Evolutionary conservation across 1,140 invertebrate species (phyloP).

Genomic region (Microplitis demolitor): DNA sequence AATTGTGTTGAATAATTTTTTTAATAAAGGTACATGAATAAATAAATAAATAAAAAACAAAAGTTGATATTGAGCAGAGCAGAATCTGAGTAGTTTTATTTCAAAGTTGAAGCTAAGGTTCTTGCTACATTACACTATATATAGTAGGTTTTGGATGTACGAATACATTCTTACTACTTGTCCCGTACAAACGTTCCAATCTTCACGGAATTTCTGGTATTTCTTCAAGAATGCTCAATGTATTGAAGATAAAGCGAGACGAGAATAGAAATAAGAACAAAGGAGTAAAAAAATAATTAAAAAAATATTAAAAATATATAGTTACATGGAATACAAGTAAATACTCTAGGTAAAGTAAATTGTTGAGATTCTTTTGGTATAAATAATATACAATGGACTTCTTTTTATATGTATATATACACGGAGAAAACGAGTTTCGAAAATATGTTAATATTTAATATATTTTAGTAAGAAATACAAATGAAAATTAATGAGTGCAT

Average conservation of each 20-base stretch:
- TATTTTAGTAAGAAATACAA: too few relatives aligned
- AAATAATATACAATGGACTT: too few relatives aligned
- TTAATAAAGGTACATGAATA: too few relatives aligned
- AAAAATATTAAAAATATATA: too few relatives aligned
- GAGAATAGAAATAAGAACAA: neutral
- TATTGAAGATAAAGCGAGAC: neutral
- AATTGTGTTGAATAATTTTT: too few relatives aligned
- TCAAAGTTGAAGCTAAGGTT: neutral
- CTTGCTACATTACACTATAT: neutral
- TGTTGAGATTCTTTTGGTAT: too few relatives aligned
- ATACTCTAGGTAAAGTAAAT: too few relatives aligned
- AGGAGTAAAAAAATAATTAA: neutral
- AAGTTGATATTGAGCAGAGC: neutral
- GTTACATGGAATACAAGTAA: too few relatives aligned
- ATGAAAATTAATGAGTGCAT: too few relatives aligned
- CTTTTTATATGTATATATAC: too few relatives aligned
- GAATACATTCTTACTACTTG: constrained; percentile 18
- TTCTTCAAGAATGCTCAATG: constrained; percentile 12
- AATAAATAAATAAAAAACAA: neutral
- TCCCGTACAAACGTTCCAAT: constrained; percentile 42
- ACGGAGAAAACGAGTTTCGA: too few relatives aligned
- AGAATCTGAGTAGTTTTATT: constrained; percentile 6
- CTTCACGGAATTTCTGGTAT: constrained; percentile 50
- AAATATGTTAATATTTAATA: too few relatives aligned
- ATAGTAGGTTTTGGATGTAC: neutral